Evolutionary conservation across 2,888 invertebrate species (phyloP).

Genomic region (Hypomecis punctinalis): DNA sequence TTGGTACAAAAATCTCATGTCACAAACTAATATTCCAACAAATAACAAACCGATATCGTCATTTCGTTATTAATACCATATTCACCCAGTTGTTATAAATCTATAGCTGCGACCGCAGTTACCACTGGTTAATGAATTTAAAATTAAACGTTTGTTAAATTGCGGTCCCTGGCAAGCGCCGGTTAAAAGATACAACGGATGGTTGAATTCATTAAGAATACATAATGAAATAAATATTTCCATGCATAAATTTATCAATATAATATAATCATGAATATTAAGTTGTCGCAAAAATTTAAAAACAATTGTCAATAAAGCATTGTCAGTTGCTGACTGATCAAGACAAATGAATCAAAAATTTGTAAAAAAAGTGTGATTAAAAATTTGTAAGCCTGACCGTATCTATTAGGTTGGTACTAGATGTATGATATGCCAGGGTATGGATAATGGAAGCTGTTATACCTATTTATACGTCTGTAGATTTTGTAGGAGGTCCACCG

Average conservation of each 20-base stretch:
- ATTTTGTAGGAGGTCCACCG: too few relatives aligned
- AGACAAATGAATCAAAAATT: too few relatives aligned
- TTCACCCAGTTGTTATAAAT: constrained; percentile 23
- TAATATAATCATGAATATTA: not conserved
- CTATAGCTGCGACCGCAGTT: constrained; percentile 34
- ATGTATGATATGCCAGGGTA: too few relatives aligned
- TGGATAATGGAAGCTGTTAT: too few relatives aligned
- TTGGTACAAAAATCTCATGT: not conserved
- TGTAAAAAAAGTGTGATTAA: too few relatives aligned
- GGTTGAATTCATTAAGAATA: constrained; percentile 6
- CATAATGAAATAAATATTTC: not conserved
- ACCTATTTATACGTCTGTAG: too few relatives aligned
- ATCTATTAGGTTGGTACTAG: too few relatives aligned
- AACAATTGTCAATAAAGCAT: too few relatives aligned
- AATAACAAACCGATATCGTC: not conserved
- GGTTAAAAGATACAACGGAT: constrained; percentile 31
- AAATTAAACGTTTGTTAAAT: constrained; percentile 60
- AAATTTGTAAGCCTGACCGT: too few relatives aligned
- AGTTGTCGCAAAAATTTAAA: too few relatives aligned
- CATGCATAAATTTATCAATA: not conserved
- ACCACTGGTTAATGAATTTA: constrained; percentile 58
- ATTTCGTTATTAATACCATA: constrained; percentile 14
- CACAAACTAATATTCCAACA: not conserved
- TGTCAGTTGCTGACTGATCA: too few relatives aligned
- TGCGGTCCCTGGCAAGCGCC: constrained; percentile 45